Percentiles rank a stretch among this genome's conserved stretches.
phyloP scores from a whole-genome alignment of 2,113 vertebrate species.

The Raja brachyura region DNA sequence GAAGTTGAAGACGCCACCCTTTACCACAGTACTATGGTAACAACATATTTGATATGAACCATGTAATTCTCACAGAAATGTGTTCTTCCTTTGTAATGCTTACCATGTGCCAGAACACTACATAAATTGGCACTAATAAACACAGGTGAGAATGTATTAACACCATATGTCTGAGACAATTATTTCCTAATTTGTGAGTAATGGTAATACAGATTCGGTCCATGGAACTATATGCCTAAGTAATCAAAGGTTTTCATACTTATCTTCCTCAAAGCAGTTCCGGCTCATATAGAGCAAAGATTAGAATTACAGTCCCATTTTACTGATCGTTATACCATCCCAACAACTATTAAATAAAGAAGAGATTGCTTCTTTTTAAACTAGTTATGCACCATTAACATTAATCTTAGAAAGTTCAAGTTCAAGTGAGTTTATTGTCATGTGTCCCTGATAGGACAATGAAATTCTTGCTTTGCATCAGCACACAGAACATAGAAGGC shows the following conservation, averaged over 20 bases:
- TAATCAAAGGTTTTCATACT: neutral
- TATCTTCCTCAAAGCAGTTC: neutral
- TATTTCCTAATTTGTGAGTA: neutral
- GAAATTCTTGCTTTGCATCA: too few species aligned
- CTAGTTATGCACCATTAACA: neutral
- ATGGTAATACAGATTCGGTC: neutral
- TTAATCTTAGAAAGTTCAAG: neutral
- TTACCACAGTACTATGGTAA: neutral
- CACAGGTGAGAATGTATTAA: neutral
- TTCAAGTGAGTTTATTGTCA: too few species aligned
- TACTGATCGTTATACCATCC: neutral
- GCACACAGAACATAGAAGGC: too few species aligned
- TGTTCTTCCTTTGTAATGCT: neutral
- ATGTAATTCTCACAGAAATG: neutral
- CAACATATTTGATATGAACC: neutral
- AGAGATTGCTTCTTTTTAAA: neutral
- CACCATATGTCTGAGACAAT: neutral
- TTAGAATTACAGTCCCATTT: neutral
- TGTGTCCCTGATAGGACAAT: too few species aligned
- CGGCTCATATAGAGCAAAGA: neutral
- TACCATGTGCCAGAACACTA: neutral
- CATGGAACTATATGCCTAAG: neutral
- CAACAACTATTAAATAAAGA: neutral
- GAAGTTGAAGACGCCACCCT: neutral
- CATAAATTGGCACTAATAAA: neutral